These are phyloP conservation scores for Rhagium mordax DNA, from an alignment of 2,888 invertebrate species.

Conservation along the genomic window DNA sequence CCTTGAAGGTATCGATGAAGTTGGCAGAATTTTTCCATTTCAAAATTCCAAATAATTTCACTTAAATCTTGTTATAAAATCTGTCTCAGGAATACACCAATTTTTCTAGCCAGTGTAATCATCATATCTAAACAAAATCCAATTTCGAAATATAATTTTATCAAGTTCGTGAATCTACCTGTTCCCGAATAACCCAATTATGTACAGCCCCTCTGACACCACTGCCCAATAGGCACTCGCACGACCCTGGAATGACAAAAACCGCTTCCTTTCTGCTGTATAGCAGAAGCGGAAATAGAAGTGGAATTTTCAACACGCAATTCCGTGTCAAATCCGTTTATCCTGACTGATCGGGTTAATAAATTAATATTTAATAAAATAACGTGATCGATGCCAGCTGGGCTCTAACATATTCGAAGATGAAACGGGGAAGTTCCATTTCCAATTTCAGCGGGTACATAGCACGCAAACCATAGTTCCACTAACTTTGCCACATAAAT, in stretches of 20 bases:
- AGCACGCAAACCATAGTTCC: conserved; percentile 51
- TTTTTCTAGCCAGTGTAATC: neutral
- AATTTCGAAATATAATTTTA: neutral
- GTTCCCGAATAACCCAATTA: conserved; percentile 14
- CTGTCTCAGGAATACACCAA: too few relatives aligned
- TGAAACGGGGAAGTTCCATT: conserved; percentile 54
- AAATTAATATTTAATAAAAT: conserved; percentile 63
- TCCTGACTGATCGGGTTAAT: conserved; percentile 60
- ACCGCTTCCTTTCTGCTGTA: neutral
- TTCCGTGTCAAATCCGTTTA: conserved; percentile 61
- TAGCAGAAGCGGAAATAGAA: conserved; percentile 39
- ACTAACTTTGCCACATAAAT: conserved; percentile 52
- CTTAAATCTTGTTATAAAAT: too few relatives aligned
- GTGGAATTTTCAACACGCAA: conserved; percentile 60
- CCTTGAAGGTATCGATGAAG: too few relatives aligned
- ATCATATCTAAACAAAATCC: neutral
- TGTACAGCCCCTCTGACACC: neutral
- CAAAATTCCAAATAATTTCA: too few relatives aligned
- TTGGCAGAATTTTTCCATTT: too few relatives aligned
- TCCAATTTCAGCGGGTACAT: conserved; percentile 46
- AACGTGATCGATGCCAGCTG: conserved; percentile 56
- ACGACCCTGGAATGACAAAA: conserved; percentile 19
- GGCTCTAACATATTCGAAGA: conserved; percentile 53
- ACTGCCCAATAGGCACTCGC: neutral
- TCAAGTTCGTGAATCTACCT: conserved; percentile 11